Evolutionary conservation across 30 jellyfish, hydroid and myxozoan genomes (phyloP).

Genomic region (Chrysaora quinquecirrha): DNA sequence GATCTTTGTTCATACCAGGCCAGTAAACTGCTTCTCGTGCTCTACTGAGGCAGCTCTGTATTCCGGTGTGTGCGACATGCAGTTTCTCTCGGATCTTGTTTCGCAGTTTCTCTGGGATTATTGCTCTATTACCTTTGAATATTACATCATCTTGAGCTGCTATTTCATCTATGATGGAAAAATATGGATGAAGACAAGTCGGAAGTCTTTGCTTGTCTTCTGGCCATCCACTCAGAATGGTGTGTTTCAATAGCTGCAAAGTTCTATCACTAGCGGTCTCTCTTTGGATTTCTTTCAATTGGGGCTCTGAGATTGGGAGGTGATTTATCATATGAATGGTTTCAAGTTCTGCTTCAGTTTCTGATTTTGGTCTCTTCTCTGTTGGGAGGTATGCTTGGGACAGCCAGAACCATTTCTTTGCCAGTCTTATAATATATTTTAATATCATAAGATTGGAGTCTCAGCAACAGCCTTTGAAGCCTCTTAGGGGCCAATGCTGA

Average conservation of each 20-base stretch:
- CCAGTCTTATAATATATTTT: neutral
- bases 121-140: slow-evolving; percentile 39
- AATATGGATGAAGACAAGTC: slow-evolving; percentile 34
- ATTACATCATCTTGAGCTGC: neutral
- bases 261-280: slow-evolving; percentile 38
- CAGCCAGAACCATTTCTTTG: slow-evolving; percentile 28
- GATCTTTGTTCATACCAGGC: slow-evolving; percentile 1
- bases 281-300: slow-evolving; percentile 39
- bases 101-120: slow-evolving; percentile 24
- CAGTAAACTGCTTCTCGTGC: neutral
- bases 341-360: neutral
- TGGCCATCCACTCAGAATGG: slow-evolving; percentile 51
- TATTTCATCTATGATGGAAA: slow-evolving; percentile 1
- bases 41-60: slow-evolving; percentile 5
- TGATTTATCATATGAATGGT: neutral
- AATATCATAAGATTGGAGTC: too few species aligned
- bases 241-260: slow-evolving; percentile 22
- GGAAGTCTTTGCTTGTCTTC: slow-evolving; percentile 29
- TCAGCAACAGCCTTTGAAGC: too few species aligned
- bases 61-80: slow-evolving; percentile 27
- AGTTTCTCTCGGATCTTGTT: slow-evolving; percentile 54
- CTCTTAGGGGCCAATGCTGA: too few species aligned
- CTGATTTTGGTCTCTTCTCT: neutral
- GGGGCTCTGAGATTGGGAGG: slow-evolving; percentile 27
- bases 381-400: too few species aligned